Evolutionary conservation across 2,113 vertebrate genomes (phyloP).

Genomic region (Anguilla japonica): DNA sequence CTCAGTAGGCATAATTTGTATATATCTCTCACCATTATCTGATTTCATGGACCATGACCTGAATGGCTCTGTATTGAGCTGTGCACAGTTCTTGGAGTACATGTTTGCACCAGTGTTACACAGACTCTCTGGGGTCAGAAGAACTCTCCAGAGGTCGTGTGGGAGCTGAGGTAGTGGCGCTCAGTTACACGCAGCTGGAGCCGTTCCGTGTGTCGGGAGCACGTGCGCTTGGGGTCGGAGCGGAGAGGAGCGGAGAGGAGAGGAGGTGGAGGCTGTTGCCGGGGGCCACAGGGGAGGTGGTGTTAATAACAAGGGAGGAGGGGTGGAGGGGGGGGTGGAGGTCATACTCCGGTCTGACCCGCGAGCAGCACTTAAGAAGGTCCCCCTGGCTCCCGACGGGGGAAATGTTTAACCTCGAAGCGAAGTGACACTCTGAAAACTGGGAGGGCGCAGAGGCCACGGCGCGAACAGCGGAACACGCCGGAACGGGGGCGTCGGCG

Average conservation of each 20-base stretch:
- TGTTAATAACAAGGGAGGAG: conserved; percentile 31
- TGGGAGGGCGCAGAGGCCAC: not conserved
- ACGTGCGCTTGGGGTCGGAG: not conserved
- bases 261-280: conserved; percentile 21
- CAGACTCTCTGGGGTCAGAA: no score
- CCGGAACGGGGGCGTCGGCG: not conserved
- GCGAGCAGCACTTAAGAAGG: conserved; percentile 28
- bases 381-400: conserved; percentile 12
- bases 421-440: conserved; percentile 4
- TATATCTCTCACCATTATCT: no score
- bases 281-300: conserved; percentile 21
- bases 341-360: conserved; percentile 28
- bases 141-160: not conserved
- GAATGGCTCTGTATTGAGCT: no score
- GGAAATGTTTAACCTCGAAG: not conserved
- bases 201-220: not conserved
- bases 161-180: no score
- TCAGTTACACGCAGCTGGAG: not conserved
- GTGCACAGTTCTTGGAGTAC: no score
- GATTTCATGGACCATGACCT: no score
- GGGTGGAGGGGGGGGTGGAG: not conserved
- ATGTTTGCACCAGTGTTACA: no score
- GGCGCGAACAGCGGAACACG: not conserved
- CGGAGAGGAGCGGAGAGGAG: conserved; percentile 9
- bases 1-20: not conserved